Percentiles rank a stretch among this genome's conserved stretches.
Conservation (phyloP, 2,113 vertebrate species). For the Rhinolophus sinicus region DNA sequence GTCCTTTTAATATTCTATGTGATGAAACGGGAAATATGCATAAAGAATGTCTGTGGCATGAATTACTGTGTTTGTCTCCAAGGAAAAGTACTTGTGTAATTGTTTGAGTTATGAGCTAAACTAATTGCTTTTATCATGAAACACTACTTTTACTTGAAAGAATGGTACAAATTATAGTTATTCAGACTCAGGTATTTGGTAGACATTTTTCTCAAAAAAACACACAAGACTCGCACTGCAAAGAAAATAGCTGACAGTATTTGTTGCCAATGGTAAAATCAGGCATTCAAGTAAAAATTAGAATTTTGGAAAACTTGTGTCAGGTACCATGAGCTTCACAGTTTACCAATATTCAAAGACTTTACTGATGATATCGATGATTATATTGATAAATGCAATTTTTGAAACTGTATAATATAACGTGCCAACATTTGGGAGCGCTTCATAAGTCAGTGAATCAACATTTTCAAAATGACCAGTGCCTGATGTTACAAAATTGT, state of each 20-base stretch:
- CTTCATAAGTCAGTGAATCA: neutral
- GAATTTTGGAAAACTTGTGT: constrained; percentile 18
- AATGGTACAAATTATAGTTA: neutral
- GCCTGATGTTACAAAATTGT: neutral
- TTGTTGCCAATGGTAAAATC: neutral
- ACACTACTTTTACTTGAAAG: neutral
- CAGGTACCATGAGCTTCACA: neutral
- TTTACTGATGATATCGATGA: neutral
- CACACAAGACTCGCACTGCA: neutral
- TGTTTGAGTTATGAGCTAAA: constrained; percentile 26
- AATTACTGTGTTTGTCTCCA: neutral
- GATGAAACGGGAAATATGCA: neutral
- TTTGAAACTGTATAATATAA: neutral
- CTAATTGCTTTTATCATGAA: neutral
- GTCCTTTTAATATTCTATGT: neutral
- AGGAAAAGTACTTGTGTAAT: neutral
- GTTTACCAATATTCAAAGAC: neutral
- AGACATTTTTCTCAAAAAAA: constrained; percentile 29
- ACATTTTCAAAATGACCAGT: neutral
- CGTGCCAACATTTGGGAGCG: neutral
- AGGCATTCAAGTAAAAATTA: neutral
- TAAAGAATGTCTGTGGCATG: neutral
- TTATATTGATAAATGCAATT: neutral
- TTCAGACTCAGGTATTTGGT: neutral
- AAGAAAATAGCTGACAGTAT: neutral